Conservation (phyloP, 2,888 invertebrate genomes). For the Strigamia transsilvanica region DNA sequence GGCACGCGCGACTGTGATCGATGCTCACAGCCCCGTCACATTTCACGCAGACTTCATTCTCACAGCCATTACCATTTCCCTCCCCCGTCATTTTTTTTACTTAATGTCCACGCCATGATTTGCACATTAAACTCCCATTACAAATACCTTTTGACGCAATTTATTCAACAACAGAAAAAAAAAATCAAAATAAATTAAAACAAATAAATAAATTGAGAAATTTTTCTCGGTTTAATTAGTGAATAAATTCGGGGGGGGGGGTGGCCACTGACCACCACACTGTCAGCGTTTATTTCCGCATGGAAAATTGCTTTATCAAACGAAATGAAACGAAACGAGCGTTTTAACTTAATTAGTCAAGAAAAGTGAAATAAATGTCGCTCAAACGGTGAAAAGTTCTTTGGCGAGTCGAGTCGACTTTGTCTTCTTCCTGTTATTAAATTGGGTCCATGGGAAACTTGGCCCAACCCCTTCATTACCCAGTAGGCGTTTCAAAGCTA, state of each 20-base stretch:
- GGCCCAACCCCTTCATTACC: conserved; percentile 29
- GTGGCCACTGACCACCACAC: too few relatives aligned
- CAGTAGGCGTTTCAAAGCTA: neutral
- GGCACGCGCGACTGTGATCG: conserved; percentile 21
- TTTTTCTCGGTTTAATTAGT: too few relatives aligned
- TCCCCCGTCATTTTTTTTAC: neutral
- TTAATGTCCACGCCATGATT: conserved; percentile 12
- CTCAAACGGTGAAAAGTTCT: neutral
- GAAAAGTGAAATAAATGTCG: neutral
- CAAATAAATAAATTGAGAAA: too few relatives aligned
- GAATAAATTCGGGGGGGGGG: too few relatives aligned
- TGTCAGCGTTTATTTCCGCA: neutral
- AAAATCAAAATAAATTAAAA: neutral
- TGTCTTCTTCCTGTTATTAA: conserved; percentile 37
- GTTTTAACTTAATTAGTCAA: too few relatives aligned
- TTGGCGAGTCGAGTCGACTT: neutral
- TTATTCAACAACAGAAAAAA: neutral
- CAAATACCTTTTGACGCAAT: conserved; percentile 15
- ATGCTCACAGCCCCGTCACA: conserved; percentile 25
- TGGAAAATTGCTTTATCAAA: conserved; percentile 4
- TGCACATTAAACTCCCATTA: neutral
- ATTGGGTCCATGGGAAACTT: conserved; percentile 5
- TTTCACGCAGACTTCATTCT: conserved; percentile 33
- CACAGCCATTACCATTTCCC: conserved; percentile 9
- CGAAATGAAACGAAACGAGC: conserved; percentile 3